Conservation (phyloP, 2,888 invertebrate species). For the Dryomyza anilis region DNA sequence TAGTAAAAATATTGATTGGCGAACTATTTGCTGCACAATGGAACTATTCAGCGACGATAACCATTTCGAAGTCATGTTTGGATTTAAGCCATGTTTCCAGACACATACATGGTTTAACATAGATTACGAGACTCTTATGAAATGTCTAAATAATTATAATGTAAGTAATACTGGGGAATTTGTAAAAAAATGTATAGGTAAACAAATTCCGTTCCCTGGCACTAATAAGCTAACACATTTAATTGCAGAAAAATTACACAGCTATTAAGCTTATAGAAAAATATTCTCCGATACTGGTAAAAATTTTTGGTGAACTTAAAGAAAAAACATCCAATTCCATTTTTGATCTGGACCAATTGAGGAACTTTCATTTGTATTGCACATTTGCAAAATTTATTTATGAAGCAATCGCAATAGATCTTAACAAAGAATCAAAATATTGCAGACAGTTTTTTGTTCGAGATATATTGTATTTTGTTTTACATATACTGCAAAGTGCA, state of each 20-base stretch:
- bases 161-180: conserved; percentile 36
- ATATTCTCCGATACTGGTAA: conserved; percentile 43
- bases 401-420: conserved; percentile 34
- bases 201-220: background rate
- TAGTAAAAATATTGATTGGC: conserved; percentile 31
- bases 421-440: conserved; percentile 7
- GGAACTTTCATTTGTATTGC: conserved; percentile 47
- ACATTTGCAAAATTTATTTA: conserved; percentile 45
- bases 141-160: conserved; percentile 40
- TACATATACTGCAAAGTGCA: conserved; percentile 31
- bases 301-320: conserved; percentile 48
- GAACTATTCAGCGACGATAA: conserved; percentile 42
- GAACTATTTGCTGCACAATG: conserved; percentile 38
- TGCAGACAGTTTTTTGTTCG: conserved; percentile 45
- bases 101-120: conserved; percentile 42
- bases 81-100: conserved; percentile 35
- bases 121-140: conserved; percentile 37
- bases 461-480: conserved; percentile 49
- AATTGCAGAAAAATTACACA: too few species aligned
- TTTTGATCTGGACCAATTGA: conserved; percentile 43
- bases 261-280: conserved; percentile 29
- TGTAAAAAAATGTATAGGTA: background rate
- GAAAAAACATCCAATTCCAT: conserved; percentile 41
- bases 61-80: conserved; percentile 39
- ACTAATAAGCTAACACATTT: too few species aligned